Percentiles rank a stretch among this genome's conserved stretches.
These are phyloP conservation scores for Tyto alba DNA, from an alignment of 2,113 vertebrate species.

Conservation along the genomic window DNA sequence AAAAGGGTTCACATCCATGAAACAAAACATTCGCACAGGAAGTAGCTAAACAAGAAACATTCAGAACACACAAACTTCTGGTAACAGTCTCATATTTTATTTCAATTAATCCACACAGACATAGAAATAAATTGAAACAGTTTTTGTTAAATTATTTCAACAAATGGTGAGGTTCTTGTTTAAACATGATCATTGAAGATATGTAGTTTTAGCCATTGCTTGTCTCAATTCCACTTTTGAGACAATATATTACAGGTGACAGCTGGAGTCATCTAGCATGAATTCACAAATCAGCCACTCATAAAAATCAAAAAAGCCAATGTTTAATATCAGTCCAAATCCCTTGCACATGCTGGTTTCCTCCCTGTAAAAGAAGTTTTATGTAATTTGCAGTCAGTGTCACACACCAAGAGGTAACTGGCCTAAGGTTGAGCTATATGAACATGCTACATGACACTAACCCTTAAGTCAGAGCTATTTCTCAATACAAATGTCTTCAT, in stretches of 20 bases:
- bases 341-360: background rate
- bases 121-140: background rate
- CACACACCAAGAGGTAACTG: background rate
- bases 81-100: background rate
- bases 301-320: background rate
- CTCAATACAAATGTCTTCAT: background rate
- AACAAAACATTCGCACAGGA: background rate
- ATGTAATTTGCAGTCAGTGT: background rate
- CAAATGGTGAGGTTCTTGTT: background rate
- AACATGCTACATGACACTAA: background rate
- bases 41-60: background rate
- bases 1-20: background rate
- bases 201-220: background rate
- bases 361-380: background rate
- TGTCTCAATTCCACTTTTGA: background rate
- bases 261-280: background rate
- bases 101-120: background rate
- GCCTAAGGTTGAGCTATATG: background rate
- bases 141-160: background rate
- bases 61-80: background rate
- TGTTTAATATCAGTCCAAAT: background rate
- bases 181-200: background rate
- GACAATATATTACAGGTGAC: background rate
- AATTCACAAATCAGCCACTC: background rate
- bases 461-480: background rate